Conservation (phyloP, 2,113 vertebrate genomes). For the Nestor notabilis region DNA sequence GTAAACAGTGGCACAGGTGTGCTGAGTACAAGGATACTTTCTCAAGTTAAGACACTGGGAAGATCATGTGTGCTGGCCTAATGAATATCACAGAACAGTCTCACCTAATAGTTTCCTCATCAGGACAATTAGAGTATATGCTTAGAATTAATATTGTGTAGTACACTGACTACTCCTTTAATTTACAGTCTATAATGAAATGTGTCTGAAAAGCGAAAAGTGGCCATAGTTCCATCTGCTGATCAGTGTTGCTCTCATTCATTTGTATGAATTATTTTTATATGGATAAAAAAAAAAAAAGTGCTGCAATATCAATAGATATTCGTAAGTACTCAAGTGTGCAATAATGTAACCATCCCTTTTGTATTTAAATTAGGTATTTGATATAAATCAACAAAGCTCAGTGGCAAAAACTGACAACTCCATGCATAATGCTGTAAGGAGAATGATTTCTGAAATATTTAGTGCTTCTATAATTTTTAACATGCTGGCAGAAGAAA, state of each 20-base stretch:
- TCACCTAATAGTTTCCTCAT: neutral
- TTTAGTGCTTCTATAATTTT: slow-evolving; percentile 12
- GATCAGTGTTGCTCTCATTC: neutral
- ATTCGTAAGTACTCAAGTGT: slow-evolving; percentile 41
- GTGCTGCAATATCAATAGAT: neutral
- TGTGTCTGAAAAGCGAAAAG: neutral
- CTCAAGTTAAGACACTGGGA: neutral
- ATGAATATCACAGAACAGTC: neutral
- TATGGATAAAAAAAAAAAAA: neutral
- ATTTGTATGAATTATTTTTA: neutral
- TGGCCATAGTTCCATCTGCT: neutral
- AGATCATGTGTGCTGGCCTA: neutral
- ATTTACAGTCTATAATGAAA: neutral
- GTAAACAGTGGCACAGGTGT: neutral
- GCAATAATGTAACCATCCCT: neutral
- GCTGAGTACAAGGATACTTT: neutral
- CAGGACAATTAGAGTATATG: neutral
- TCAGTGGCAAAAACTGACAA: slow-evolving; percentile 12
- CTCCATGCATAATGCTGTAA: slow-evolving; percentile 25
- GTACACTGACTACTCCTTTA: neutral
- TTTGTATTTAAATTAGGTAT: slow-evolving; percentile 58
- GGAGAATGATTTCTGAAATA: slow-evolving; percentile 26
- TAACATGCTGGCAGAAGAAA: slow-evolving; percentile 21
- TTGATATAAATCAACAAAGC: slow-evolving; percentile 44
- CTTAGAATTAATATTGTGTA: neutral